Evolutionary conservation across 2,113 vertebrate species (phyloP).

Genomic region (Haplochromis burtoni): DNA sequence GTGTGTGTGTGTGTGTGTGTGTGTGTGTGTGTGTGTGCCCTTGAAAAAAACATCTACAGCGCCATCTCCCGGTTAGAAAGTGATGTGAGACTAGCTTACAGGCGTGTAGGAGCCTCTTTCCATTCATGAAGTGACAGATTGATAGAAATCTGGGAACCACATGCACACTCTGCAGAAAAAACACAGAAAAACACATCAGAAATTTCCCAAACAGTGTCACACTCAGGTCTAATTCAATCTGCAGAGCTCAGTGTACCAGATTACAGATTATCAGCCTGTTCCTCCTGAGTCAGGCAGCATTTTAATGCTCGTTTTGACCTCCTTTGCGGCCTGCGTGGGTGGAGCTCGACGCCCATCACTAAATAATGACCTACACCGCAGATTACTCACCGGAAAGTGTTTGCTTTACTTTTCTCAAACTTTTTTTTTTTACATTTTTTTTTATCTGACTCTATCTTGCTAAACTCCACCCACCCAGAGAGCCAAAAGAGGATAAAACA

Average conservation of each 20-base stretch:
- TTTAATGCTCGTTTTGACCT: not conserved
- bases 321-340: not conserved
- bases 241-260: not conserved
- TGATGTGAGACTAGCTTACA: not conserved
- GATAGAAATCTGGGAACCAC: not conserved
- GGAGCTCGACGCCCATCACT: not conserved
- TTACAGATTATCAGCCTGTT: not conserved
- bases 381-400: slow-evolving; percentile 36
- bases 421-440: not conserved
- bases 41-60: not conserved
- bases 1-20: not conserved
- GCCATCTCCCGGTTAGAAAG: slow-evolving; percentile 12
- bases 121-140: not conserved
- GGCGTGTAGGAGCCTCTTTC: not conserved
- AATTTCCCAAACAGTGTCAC: not conserved
- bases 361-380: slow-evolving; percentile 3
- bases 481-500: slow-evolving; percentile 2
- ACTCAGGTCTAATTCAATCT: not conserved
- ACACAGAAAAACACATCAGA: not conserved
- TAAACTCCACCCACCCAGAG: slow-evolving; percentile 21
- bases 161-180: not conserved
- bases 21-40: not conserved
- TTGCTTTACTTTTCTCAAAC: not conserved
- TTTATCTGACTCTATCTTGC: not conserved
- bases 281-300: not conserved